Conservation (phyloP, 2,888 invertebrate genomes). For the Andrena chrysosceles region DNA sequence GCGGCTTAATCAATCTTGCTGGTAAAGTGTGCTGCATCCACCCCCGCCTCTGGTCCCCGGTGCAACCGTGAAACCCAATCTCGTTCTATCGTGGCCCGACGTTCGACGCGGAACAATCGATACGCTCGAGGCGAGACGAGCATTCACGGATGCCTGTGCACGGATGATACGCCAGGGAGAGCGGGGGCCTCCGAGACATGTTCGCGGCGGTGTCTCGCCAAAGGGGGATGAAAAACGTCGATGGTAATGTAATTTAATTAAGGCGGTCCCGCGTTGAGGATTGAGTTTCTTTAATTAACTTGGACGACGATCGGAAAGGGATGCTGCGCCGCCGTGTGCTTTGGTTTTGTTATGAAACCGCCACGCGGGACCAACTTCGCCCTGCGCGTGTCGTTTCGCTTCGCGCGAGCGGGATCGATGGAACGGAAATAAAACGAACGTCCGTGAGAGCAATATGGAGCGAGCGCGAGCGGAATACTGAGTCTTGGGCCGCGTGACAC, state of each 20-base stretch:
- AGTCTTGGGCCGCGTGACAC: conserved; percentile 39
- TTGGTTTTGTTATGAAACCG: conserved; percentile 28
- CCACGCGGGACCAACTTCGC: neutral
- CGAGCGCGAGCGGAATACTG: conserved; percentile 37
- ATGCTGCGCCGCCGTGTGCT: neutral
- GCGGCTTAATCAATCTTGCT: conserved; percentile 80
- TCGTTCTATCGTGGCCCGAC: conserved; percentile 61
- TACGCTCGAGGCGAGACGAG: conserved; percentile 47
- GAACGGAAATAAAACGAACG: conserved; percentile 26
- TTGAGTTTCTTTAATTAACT: conserved; percentile 43
- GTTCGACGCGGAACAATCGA: conserved; percentile 69
- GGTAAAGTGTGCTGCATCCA: conserved; percentile 60
- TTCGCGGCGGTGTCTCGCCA: neutral
- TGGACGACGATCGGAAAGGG: conserved; percentile 12
- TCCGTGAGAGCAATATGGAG: conserved; percentile 34
- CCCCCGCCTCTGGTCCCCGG: conserved; percentile 32
- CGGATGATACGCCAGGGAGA: neutral
- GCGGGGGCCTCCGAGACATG: neutral
- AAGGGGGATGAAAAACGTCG: neutral
- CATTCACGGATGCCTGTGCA: conserved; percentile 27
- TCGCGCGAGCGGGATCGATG: conserved; percentile 50
- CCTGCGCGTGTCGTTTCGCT: neutral
- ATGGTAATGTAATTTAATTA: conserved; percentile 38
- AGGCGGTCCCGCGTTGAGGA: neutral
- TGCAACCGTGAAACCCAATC: conserved; percentile 67